Evolutionary conservation across 2,113 vertebrate species (phyloP).

Genomic region (Saccopteryx bilineata): DNA sequence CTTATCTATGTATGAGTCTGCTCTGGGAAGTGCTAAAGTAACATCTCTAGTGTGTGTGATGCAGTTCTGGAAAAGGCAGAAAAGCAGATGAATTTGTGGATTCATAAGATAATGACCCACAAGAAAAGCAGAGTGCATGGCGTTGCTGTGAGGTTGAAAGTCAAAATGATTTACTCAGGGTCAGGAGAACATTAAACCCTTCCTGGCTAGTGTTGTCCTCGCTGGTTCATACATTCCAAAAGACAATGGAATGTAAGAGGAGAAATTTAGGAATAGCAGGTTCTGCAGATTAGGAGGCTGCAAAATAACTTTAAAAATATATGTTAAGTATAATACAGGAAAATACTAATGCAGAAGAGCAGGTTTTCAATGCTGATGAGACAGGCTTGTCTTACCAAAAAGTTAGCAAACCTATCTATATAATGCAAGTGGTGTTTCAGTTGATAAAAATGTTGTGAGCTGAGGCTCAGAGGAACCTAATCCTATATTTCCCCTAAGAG

Average conservation of each 20-base stretch:
- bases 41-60: not conserved
- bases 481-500: not conserved
- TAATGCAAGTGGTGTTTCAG: not conserved
- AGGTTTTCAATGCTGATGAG: not conserved
- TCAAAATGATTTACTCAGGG: not conserved
- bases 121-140: not conserved
- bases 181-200: not conserved
- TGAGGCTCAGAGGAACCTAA: not conserved
- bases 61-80: not conserved
- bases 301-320: not conserved
- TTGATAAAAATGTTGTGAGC: not conserved
- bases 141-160: not conserved
- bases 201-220: not conserved
- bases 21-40: not conserved
- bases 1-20: not conserved
- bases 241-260: not conserved
- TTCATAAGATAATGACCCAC: not conserved
- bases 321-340: not conserved
- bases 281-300: not conserved
- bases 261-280: not conserved
- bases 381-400: not conserved
- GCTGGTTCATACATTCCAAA: not conserved
- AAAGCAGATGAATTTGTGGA: slow-evolving; percentile 46
- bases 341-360: not conserved
- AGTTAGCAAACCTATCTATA: not conserved